Conservation (phyloP, 2,888 invertebrate species). For the Pristionchus japonicus region DNA sequence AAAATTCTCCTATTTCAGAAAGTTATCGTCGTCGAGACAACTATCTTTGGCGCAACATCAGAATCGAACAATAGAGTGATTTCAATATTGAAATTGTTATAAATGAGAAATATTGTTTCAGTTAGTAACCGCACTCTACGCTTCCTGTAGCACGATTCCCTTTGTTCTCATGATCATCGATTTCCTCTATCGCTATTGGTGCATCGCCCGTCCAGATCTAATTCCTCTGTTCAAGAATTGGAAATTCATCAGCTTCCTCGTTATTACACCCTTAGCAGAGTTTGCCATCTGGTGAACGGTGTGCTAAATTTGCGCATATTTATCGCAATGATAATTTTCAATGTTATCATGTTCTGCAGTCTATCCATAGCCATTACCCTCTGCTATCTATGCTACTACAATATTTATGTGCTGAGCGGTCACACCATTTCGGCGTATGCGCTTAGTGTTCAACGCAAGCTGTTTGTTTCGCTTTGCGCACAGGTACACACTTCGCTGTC, state of each 20-base stretch:
- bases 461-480: not conserved
- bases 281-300: not conserved
- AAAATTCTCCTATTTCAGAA: no score
- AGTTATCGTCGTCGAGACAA: not conserved
- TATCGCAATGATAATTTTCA: not conserved
- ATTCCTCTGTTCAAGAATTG: not conserved
- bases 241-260: not conserved
- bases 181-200: constrained; percentile 1
- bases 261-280: not conserved
- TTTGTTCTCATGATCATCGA: constrained; percentile 5
- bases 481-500: no score
- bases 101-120: not conserved
- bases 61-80: not conserved
- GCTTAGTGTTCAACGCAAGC: not conserved
- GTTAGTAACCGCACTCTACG: not conserved
- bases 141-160: not conserved
- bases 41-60: no score
- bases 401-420: not conserved
- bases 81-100: not conserved
- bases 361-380: not conserved
- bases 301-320: not conserved
- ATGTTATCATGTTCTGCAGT: not conserved
- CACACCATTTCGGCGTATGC: not conserved
- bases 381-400: not conserved
- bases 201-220: not conserved